phyloP scores from a whole-genome alignment of 2,888 invertebrate genomes.

The Penaeus monodon region DNA sequence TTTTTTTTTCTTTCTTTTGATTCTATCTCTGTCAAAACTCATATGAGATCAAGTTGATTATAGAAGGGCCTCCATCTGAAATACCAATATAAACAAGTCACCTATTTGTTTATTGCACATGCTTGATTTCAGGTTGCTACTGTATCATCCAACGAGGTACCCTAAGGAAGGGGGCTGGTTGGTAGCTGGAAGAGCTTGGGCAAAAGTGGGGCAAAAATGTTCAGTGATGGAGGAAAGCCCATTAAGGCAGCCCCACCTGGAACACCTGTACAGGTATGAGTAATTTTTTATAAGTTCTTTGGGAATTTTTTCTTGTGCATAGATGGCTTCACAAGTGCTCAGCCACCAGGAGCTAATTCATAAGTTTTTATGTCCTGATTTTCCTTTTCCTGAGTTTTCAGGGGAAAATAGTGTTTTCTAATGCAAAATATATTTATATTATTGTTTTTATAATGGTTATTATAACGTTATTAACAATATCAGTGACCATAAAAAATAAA shows the following conservation, averaged over 20 bases:
- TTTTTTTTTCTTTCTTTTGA: background rate
- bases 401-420: too few species aligned
- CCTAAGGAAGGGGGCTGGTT: constrained; percentile 80
- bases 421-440: too few species aligned
- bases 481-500: too few species aligned
- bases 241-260: constrained; percentile 82
- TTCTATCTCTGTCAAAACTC: background rate
- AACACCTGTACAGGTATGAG: constrained; percentile 81
- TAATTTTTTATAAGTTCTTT: too few species aligned
- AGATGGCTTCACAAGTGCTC: too few species aligned
- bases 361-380: too few species aligned
- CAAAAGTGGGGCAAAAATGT: constrained; percentile 83
- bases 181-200: constrained; percentile 88
- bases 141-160: constrained; percentile 85
- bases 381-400: too few species aligned
- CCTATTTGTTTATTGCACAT: constrained; percentile 10
- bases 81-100: background rate
- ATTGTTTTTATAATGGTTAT: too few species aligned
- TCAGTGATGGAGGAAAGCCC: constrained; percentile 80
- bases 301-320: too few species aligned
- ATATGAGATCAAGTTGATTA: background rate
- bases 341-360: too few species aligned
- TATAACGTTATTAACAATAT: too few species aligned
- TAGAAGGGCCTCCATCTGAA: background rate
- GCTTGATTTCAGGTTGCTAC: constrained; percentile 69